phyloP scores from a whole-genome alignment of 1,140 invertebrate genomes.

The Leguminivora glycinivorella region DNA sequence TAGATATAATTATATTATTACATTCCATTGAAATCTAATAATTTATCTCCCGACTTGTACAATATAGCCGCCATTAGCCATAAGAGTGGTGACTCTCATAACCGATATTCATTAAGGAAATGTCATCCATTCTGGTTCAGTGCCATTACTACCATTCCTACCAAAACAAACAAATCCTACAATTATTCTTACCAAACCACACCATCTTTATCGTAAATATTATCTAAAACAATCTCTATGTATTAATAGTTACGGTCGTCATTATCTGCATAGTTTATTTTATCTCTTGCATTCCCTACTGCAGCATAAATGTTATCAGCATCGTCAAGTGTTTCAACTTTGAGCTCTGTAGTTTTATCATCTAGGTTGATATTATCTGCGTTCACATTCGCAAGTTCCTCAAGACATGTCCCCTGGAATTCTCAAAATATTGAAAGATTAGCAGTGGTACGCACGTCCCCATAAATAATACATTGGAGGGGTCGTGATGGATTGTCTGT shows the following conservation, averaged over 20 bases:
- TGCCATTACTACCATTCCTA: slow-evolving; percentile 70
- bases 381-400: slow-evolving; percentile 50
- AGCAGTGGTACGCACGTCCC: slow-evolving; percentile 68
- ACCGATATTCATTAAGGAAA: slow-evolving; percentile 74
- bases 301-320: slow-evolving; percentile 42
- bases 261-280: slow-evolving; percentile 34
- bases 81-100: slow-evolving; percentile 57
- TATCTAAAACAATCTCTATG: slow-evolving; percentile 50
- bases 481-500: slow-evolving; percentile 75
- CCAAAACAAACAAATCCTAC: slow-evolving; percentile 77
- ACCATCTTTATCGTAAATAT: slow-evolving; percentile 29
- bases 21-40: slow-evolving; percentile 21
- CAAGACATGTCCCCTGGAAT: slow-evolving; percentile 59
- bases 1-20: background rate
- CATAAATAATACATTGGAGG: slow-evolving; percentile 77
- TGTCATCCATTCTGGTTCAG: slow-evolving; percentile 72
- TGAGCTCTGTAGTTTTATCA: slow-evolving; percentile 39
- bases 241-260: slow-evolving; percentile 42
- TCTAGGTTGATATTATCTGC: slow-evolving; percentile 39
- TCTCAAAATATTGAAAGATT: slow-evolving; percentile 77
- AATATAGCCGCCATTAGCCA: slow-evolving; percentile 40
- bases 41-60: slow-evolving; percentile 21
- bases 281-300: slow-evolving; percentile 48
- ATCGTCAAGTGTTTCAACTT: slow-evolving; percentile 36
- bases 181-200: slow-evolving; percentile 63